phyloP scores from a whole-genome alignment of 1,140 invertebrate genomes.

The Drosophila kikkawai region DNA sequence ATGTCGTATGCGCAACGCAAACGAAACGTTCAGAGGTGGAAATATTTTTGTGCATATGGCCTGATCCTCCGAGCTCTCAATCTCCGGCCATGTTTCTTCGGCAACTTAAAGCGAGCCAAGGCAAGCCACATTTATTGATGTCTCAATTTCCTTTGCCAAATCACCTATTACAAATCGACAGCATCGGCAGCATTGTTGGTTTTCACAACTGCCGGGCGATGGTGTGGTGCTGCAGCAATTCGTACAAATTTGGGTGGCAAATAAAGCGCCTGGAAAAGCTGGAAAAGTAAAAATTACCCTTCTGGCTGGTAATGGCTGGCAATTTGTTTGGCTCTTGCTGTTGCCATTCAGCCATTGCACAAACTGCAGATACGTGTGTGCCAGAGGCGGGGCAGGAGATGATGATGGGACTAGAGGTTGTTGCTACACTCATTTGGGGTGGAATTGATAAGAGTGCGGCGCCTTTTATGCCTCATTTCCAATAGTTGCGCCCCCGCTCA shows the following conservation, averaged over 20 bases:
- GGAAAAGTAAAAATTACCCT: conserved; percentile 82
- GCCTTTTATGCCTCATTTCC: conserved; percentile 63
- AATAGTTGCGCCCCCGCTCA: conserved; percentile 29
- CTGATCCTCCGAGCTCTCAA: conserved; percentile 1
- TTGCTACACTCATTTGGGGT: conserved; percentile 27
- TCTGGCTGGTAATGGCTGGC: conserved; percentile 76
- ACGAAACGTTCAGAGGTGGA: conserved; percentile 28
- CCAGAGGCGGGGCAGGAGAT: conserved; percentile 10
- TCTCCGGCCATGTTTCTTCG: conserved; percentile 6
- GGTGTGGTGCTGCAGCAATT: conserved; percentile 61
- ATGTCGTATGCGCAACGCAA: conserved; percentile 64
- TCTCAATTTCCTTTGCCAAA: conserved; percentile 82
- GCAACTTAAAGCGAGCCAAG: conserved; percentile 45
- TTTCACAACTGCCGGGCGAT: conserved; percentile 60
- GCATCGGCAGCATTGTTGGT: conserved; percentile 68
- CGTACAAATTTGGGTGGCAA: conserved; percentile 82
- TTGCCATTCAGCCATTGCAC: conserved; percentile 60
- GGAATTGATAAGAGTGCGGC: conserved; percentile 45
- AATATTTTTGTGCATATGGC: conserved; percentile 44
- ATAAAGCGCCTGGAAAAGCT: conserved; percentile 72
- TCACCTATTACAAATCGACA: conserved; percentile 83
- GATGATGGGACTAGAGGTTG: conserved; percentile 19
- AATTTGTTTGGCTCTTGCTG: conserved; percentile 74
- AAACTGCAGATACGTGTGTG: conserved; percentile 62
- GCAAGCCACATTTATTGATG: conserved; percentile 81